phyloP scores from a whole-genome alignment of 2,888 invertebrate genomes.

The Rugalucina vietnamica region DNA sequence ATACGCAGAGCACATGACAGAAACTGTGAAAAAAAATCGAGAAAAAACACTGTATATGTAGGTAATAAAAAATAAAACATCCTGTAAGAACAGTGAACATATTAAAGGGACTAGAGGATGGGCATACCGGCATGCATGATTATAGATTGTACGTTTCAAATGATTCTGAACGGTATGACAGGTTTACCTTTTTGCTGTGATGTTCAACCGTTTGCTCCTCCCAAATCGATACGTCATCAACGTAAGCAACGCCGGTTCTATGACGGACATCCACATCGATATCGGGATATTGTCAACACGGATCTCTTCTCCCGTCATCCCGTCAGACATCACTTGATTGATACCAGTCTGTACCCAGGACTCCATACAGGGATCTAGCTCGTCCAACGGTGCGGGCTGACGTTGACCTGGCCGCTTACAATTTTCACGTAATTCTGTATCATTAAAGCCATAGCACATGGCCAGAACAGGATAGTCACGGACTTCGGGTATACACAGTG shows the following conservation, averaged over 20 bases:
- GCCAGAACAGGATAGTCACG: background rate
- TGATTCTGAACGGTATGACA: too few relatives aligned
- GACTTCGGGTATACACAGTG: background rate
- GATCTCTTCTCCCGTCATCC: background rate
- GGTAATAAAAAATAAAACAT: too few relatives aligned
- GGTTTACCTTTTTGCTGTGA: background rate
- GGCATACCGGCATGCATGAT: too few relatives aligned
- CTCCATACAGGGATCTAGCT: background rate
- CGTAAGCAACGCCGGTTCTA: constrained; percentile 21
- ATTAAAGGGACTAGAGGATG: too few relatives aligned
- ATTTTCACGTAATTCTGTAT: background rate
- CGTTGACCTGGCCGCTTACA: background rate
- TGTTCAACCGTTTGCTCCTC: background rate
- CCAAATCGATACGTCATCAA: background rate
- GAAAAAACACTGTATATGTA: too few relatives aligned
- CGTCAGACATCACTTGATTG: background rate
- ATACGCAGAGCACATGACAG: too few relatives aligned
- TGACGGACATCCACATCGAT: constrained; percentile 26
- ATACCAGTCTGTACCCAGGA: background rate
- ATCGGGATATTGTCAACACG: constrained; percentile 29
- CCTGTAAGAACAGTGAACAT: too few relatives aligned
- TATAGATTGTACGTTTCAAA: too few relatives aligned
- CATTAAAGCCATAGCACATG: background rate
- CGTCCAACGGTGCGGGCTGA: background rate
- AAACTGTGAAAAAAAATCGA: too few relatives aligned